Evolutionary conservation across 1,140 invertebrate genomes (phyloP), one percentile per base, ranked within the genome.

Genomic region (Asobara japonica): DNA sequence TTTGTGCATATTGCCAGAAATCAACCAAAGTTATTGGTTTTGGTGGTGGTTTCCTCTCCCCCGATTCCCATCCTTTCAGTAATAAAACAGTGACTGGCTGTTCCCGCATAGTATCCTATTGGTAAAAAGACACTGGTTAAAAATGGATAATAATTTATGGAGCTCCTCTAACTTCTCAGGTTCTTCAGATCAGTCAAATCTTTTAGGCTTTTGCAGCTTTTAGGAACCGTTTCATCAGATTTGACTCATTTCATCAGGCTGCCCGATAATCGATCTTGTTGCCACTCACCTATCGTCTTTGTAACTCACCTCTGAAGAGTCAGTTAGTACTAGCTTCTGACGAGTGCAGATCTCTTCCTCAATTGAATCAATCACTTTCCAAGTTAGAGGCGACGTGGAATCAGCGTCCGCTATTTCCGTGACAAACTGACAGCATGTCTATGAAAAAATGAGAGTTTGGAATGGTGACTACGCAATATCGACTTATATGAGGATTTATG

Each of bases 1-100:
- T 77, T n/a, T 79, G 74, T 6, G 78, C 61, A 5, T 73, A 66
- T 74, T 79, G 75, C 79, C 80, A 80, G 25, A 81, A 38, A 3
- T 74, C 69, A 3, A 80, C 74, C 33, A 81, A 65, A 1, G 56
- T 51, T n/a, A 73, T 68, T 11, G 66, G 72, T 4, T 65, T 16
- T 4, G 79, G 80, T 10, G 74, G 77, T 51, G 72, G 20, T 70
- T 72, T 68, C 51, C 77, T 48, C 61, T 41, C 72, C 0, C 77
- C 76, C 6, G 76, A 1, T 72, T 74, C 65, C 79, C 79, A 81
- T 60, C 77, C 71, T 20, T 72, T 79, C 2, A 56, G 77, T 36
- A 61, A 69, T 20, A 79, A 38, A 38, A 81, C 77, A 1, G 79
- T 81, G 13, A 79, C 56, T 16, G 25, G 33, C 38, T 75, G 75